phyloP scores from a whole-genome alignment of 2,888 invertebrate genomes.

The Stenodema calcarata region DNA sequence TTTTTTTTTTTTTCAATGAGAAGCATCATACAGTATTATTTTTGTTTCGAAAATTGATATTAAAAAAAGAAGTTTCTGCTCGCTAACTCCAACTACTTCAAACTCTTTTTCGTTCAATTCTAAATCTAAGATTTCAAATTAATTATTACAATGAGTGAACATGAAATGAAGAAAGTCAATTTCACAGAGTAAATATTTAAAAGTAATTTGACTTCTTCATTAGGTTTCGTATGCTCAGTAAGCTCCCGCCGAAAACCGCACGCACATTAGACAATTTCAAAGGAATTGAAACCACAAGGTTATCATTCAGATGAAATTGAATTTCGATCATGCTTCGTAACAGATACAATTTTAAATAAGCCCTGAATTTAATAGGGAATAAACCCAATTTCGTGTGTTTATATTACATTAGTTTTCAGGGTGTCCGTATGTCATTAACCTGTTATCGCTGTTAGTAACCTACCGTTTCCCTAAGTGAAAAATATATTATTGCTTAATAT shows the following conservation, averaged over 20 bases:
- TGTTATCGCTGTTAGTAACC: no score
- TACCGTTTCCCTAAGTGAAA: constrained; percentile 39
- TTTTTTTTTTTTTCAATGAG: background rate
- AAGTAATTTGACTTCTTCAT: background rate
- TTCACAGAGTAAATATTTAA: background rate
- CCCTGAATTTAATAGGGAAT: no score
- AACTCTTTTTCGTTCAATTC: background rate
- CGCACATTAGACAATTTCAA: background rate
- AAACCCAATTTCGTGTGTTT: no score
- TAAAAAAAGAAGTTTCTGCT: background rate
- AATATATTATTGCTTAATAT: constrained; percentile 47
- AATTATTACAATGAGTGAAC: background rate
- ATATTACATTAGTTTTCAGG: no score
- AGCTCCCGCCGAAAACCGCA: constrained; percentile 5
- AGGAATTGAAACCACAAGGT: background rate
- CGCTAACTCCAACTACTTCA: background rate
- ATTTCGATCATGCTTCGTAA: no score
- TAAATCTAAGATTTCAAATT: background rate
- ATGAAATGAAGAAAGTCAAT: no score
- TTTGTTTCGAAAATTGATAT: background rate
- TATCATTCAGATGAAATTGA: no score
- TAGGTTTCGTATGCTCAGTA: background rate
- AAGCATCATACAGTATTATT: no score
- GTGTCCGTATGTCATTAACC: no score
- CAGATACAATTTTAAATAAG: background rate